Base-by-base conservation (phyloP, 2,888 invertebrate species). In the Sialis lutaria region DNA sequence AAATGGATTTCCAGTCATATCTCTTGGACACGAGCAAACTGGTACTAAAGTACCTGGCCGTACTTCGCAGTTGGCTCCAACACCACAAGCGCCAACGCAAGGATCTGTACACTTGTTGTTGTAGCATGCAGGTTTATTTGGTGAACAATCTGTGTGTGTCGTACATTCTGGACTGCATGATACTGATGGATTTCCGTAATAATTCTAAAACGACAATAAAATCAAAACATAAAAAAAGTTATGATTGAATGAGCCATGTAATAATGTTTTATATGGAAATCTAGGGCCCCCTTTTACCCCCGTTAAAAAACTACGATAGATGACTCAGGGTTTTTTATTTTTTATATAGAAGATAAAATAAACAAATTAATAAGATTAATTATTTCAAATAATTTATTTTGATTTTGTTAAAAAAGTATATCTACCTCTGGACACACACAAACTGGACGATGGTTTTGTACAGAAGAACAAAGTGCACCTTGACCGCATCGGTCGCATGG, bases 1-100 rank as follows among this genome's bases (percentile, higher is more conserved):
- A 64, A 88, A 89, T 4, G 89, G 89, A 70, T 89, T 80, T 2
- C 89, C 89, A 30, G 88, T 88, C 82, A 84, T 87, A 57, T 86
- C 82, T 58, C 74, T 77, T 1, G 89, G 88, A 62, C 89, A 90
- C 48, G 84, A 85, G 64, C 89, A 90, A 10, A 89, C 77, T 0
- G 89, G 86, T 5, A 85, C 87, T 45, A 84, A 70, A 4, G 80
- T 85, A 33, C 56, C 55, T 30, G 13, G 13, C 41, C 83, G 72
- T 39, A 88, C 71, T 57, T 79, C 74, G 63, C 89, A 90, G 56
- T 88, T 81, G 4, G 89, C 89, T 52, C 79, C 77, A 10, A 77
- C 67, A 40, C 87, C 89, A 56, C 88, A 89, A 6, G 81, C 81
- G 44, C 82, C 82, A 12, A 79, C 78, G 62, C 90, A 90, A 0